phyloP scores from a whole-genome alignment of 2,888 invertebrate genomes.

The Scelioninae gen. 2 region DNA sequence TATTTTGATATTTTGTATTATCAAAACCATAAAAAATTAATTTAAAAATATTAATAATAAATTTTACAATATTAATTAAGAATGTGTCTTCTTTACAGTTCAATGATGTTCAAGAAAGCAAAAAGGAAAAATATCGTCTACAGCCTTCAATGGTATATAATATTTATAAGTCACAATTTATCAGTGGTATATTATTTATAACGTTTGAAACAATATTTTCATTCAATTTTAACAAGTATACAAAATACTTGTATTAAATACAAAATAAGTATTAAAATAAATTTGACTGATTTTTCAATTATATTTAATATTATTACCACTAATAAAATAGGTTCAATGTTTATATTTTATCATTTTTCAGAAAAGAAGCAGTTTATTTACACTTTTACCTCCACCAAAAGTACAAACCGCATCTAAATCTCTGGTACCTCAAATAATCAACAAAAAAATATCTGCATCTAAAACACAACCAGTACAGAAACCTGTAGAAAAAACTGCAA shows the following conservation, averaged over 20 bases:
- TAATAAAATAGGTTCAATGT: too few species aligned
- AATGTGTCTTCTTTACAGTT: too few species aligned
- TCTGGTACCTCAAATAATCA: slow-evolving; percentile 76
- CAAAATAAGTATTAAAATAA: too few species aligned
- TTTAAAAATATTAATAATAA: too few species aligned
- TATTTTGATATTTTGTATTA: neutral
- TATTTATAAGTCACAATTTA: neutral
- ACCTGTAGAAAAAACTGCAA: too few species aligned
- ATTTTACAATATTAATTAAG: too few species aligned
- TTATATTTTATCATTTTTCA: too few species aligned
- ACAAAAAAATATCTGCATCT: slow-evolving; percentile 73
- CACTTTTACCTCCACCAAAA: slow-evolving; percentile 83
- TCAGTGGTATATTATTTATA: neutral
- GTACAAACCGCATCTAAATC: slow-evolving; percentile 72
- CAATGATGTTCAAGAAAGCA: slow-evolving; percentile 78
- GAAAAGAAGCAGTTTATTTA: slow-evolving; percentile 76
- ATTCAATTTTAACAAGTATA: too few species aligned
- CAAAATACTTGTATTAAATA: too few species aligned
- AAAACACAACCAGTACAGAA: slow-evolving; percentile 65
- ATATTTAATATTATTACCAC: too few species aligned
- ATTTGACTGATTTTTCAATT: too few species aligned
- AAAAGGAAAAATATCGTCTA: slow-evolving; percentile 73
- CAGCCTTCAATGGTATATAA: slow-evolving; percentile 76
- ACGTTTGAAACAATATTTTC: too few species aligned
- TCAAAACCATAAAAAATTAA: neutral